Conservation (phyloP, 2,888 invertebrate genomes). For the Agriopis aurantiaria region DNA sequence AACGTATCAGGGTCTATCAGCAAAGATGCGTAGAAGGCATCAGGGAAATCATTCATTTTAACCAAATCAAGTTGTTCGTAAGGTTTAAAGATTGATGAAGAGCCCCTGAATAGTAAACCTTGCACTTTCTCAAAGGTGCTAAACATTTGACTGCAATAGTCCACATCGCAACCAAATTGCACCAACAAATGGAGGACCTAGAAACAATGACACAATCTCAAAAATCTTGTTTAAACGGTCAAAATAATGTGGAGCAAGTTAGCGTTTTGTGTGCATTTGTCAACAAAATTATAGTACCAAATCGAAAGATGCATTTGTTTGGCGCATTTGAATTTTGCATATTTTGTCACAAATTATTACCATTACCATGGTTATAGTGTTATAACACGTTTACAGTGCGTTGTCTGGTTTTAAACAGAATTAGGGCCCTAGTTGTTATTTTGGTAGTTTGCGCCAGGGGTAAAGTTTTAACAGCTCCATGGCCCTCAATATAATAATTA, state of each 20-base stretch:
- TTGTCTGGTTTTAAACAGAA: not conserved
- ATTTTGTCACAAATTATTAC: no score
- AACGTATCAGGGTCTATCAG: conserved; percentile 65
- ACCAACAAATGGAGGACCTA: conserved; percentile 76
- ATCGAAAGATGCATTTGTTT: no score
- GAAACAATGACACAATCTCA: not conserved
- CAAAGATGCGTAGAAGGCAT: conserved; percentile 74
- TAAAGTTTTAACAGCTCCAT: no score
- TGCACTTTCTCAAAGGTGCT: conserved; percentile 25
- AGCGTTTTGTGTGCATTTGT: no score
- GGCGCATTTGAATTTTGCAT: no score
- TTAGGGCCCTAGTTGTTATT: not conserved
- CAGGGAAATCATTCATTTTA: conserved; percentile 63
- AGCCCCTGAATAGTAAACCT: not conserved
- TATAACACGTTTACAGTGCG: not conserved
- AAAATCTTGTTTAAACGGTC: no score
- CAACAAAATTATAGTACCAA: no score
- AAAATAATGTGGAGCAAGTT: no score
- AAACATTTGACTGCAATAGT: conserved; percentile 64
- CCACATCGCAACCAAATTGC: conserved; percentile 76
- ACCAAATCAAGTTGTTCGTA: conserved; percentile 12
- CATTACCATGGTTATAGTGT: not conserved
- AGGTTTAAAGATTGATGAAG: not conserved
- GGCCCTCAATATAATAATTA: no score
- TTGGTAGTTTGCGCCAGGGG: not conserved